A percentile compares a stretch with the other conserved stretches of the same genome.
These are phyloP conservation scores for Petrocephalus microphthalmus DNA, from an alignment of 2,113 vertebrate genomes.

Conservation along the genomic window DNA sequence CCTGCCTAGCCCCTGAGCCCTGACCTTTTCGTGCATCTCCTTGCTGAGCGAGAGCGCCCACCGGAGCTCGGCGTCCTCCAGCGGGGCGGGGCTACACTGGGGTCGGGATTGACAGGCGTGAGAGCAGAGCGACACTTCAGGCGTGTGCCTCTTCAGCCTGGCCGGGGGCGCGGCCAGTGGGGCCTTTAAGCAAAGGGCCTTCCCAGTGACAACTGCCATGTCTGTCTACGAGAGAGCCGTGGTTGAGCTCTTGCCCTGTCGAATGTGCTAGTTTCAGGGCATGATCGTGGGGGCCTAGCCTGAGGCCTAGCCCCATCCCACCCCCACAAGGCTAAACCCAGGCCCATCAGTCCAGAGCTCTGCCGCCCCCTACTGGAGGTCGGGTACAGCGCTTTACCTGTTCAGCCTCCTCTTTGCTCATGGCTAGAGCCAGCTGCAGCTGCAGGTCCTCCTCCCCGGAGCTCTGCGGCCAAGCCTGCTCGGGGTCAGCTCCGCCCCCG, in stretches of 20 bases:
- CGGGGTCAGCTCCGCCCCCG: constrained; percentile 60
- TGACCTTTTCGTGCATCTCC: constrained; percentile 84
- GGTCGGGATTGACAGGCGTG: constrained; percentile 54
- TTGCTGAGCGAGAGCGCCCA: constrained; percentile 85
- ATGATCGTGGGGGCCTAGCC: no score
- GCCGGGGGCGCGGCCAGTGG: not conserved
- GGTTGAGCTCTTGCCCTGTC: not conserved
- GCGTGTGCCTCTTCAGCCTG: not conserved
- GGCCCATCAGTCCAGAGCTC: not conserved
- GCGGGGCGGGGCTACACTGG: constrained; percentile 66
- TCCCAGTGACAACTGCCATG: constrained; percentile 24
- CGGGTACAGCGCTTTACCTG: constrained; percentile 65
- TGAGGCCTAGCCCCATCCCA: not conserved
- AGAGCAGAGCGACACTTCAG: constrained; percentile 37
- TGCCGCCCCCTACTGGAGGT: not conserved
- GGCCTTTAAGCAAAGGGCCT: not conserved
- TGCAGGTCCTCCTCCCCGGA: constrained; percentile 84
- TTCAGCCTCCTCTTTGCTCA: constrained; percentile 91
- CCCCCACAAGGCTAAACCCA: not conserved
- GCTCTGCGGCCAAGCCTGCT: constrained; percentile 89
- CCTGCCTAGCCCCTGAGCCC: constrained; percentile 46
- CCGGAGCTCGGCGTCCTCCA: constrained; percentile 81
- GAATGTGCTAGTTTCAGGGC: not conserved
- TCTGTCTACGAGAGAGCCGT: not conserved
- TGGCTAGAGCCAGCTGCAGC: constrained; percentile 82